Evolutionary conservation across 2,888 invertebrate genomes (phyloP).

Genomic region (Seladonia tumulorum): DNA sequence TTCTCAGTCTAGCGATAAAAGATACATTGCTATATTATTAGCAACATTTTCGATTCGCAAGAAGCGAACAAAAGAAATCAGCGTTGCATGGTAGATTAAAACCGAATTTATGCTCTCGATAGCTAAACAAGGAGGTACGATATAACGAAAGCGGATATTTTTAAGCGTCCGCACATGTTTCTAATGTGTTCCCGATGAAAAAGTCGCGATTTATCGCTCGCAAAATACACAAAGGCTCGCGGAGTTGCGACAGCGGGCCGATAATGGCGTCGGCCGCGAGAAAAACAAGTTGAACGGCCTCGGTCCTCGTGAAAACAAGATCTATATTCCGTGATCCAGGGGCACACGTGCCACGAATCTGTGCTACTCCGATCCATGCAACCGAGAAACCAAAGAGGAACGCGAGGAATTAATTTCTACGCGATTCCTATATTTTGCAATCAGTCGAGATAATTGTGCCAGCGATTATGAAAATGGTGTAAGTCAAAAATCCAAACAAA

Average conservation of each 20-base stretch:
- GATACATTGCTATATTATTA: neutral
- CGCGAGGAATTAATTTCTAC: no score
- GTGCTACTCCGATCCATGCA: neutral
- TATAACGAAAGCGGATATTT: neutral
- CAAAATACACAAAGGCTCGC: constrained; percentile 27
- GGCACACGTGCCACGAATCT: constrained; percentile 1
- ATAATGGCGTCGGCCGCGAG: constrained; percentile 66
- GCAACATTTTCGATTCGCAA: neutral
- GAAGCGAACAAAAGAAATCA: neutral
- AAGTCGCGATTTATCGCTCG: constrained; percentile 4
- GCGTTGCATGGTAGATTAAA: neutral
- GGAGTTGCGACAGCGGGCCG: constrained; percentile 73
- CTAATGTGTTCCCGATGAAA: neutral
- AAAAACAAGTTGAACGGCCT: constrained; percentile 79
- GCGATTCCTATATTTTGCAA: no score
- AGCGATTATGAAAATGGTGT: no score
- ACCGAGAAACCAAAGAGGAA: neutral
- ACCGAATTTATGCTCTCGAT: neutral
- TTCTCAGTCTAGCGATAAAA: neutral
- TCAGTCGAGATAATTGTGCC: no score
- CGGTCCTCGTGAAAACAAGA: constrained; percentile 31
- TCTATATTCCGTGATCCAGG: constrained; percentile 4
- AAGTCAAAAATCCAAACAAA: no score
- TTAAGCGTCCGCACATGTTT: neutral
- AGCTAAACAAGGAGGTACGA: neutral